A percentile compares a stretch with the other conserved stretches of the same genome.
Conservation (phyloP, 1,140 invertebrate genomes). For the Nymphalis io region DNA sequence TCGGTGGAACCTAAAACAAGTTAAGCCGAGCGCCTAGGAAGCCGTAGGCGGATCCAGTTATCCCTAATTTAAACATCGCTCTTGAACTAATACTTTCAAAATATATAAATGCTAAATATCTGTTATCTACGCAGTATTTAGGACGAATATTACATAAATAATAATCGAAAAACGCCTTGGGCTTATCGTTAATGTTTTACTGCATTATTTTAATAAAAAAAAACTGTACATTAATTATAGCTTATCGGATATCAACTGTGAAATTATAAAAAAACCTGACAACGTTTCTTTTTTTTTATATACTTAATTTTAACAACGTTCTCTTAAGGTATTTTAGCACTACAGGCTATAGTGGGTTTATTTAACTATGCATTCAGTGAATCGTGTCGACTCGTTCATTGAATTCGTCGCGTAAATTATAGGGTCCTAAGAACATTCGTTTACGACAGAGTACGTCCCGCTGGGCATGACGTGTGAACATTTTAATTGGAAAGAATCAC, state of each 20-base stretch:
- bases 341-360: not conserved
- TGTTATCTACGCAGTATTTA: not conserved
- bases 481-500: conserved; percentile 68
- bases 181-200: no score
- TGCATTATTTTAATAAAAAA: no score
- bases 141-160: not conserved
- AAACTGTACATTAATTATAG: no score
- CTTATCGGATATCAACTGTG: no score
- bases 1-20: conserved; percentile 4
- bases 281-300: no score
- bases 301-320: not conserved
- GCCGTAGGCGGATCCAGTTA: conserved; percentile 24
- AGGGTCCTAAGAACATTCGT: conserved; percentile 35
- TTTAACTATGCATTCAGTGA: conserved; percentile 24
- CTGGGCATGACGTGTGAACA: conserved; percentile 72
- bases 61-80: conserved; percentile 14
- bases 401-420: conserved; percentile 45
- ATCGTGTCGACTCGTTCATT: conserved; percentile 38
- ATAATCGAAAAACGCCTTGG: no score
- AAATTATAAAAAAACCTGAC: no score
- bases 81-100: conserved; percentile 10
- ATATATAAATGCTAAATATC: not conserved
- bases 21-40: conserved; percentile 9
- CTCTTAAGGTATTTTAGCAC: not conserved
- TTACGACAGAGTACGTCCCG: conserved; percentile 46